A percentile compares a stretch with the other conserved stretches of the same genome.
These are phyloP conservation scores for Cyrtonyx montezumae DNA, from an alignment of 2,113 vertebrate genomes.

Conservation along the genomic window DNA sequence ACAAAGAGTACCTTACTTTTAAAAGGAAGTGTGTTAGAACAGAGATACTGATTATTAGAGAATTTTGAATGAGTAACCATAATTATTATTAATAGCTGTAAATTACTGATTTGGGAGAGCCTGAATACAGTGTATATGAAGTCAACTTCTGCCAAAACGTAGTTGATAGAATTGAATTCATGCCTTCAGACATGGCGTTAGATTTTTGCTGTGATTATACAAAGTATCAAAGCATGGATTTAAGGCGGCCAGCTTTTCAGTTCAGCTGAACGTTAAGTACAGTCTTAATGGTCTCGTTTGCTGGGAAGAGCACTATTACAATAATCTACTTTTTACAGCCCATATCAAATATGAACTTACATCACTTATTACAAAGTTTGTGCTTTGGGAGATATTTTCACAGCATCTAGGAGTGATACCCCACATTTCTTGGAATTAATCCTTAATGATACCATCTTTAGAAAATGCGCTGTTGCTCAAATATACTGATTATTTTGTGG, in stretches of 20 bases:
- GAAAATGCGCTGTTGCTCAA: constrained; percentile 68
- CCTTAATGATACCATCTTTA: constrained; percentile 57
- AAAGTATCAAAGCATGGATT: constrained; percentile 48
- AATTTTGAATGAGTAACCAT: background rate
- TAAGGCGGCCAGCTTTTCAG: constrained; percentile 65
- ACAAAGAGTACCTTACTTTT: background rate
- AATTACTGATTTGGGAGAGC: background rate
- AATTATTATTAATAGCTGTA: background rate
- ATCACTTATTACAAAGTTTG: constrained; percentile 64
- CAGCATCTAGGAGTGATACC: constrained; percentile 14
- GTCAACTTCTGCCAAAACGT: constrained; percentile 2
- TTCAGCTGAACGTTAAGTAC: constrained; percentile 67
- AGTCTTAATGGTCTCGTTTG: constrained; percentile 72
- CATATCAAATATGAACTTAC: constrained; percentile 58
- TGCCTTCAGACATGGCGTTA: constrained; percentile 46
- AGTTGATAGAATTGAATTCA: constrained; percentile 48
- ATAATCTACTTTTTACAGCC: constrained; percentile 69
- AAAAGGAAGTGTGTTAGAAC: background rate
- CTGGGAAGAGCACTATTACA: constrained; percentile 66
- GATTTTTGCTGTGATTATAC: constrained; percentile 58
- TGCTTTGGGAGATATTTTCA: constrained; percentile 71
- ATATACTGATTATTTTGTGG: constrained; percentile 51
- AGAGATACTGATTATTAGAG: background rate
- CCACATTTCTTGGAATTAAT: constrained; percentile 64
- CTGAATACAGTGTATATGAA: background rate